These are phyloP conservation scores for Drosophila kikkawai DNA, from an alignment of 1,140 invertebrate genomes.

Conservation along the genomic window DNA sequence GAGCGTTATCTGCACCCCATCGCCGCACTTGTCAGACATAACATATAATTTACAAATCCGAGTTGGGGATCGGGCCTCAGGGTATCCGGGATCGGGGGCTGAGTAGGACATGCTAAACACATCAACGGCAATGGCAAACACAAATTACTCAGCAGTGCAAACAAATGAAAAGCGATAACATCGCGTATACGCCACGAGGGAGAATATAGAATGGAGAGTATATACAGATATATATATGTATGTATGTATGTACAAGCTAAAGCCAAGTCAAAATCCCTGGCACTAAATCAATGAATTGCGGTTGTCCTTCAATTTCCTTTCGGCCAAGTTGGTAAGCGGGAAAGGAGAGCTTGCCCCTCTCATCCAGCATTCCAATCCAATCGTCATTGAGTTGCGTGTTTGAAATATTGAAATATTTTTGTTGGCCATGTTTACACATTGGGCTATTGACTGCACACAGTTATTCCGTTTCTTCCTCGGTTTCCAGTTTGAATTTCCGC, in stretches of 20 bases:
- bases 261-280: constrained; percentile 57
- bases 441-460: constrained; percentile 68
- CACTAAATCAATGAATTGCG: constrained; percentile 78
- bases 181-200: constrained; percentile 38
- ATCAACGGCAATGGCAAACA: constrained; percentile 68
- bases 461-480: constrained; percentile 30
- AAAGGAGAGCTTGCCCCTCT: constrained; percentile 19
- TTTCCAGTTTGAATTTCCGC: constrained; percentile 40
- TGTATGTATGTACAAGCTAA: not conserved
- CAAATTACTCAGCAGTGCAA: constrained; percentile 81
- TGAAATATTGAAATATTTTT: constrained; percentile 73
- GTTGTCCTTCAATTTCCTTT: constrained; percentile 77
- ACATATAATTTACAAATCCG: constrained; percentile 71
- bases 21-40: constrained; percentile 50
- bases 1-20: constrained; percentile 58
- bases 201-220: constrained; percentile 4
- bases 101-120: constrained; percentile 60
- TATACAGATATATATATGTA: constrained; percentile 1
- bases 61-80: constrained; percentile 5
- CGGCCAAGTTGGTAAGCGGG: constrained; percentile 54
- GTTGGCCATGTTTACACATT: constrained; percentile 74
- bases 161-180: constrained; percentile 77
- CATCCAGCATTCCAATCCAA: constrained; percentile 42
- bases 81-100: constrained; percentile 13
- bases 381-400: constrained; percentile 54